A percentile compares a stretch with the other conserved stretches of the same genome.
Evolutionary conservation across 2,797 vertebrate species (phyloP).

Genomic region (Takifugu ocellatus): DNA sequence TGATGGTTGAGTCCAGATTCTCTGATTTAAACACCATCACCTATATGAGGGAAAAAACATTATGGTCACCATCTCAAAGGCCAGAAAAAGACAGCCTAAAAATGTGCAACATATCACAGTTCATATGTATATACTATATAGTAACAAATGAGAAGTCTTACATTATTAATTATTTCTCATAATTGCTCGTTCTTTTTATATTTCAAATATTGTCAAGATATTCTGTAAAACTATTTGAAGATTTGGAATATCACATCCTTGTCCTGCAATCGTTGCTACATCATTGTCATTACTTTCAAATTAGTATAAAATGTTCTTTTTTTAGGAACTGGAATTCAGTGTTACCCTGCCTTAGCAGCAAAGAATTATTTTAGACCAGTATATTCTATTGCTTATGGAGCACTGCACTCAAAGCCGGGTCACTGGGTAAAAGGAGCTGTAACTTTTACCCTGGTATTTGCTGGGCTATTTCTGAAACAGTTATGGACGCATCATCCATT

Average conservation of each 20-base stretch:
- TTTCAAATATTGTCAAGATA: slow-evolving; percentile 1
- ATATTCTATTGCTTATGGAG: slow-evolving; percentile 10
- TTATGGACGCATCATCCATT: slow-evolving; percentile 1
- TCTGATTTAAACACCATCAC: slow-evolving; percentile 51
- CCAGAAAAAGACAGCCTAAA: background rate
- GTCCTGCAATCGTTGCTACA: background rate
- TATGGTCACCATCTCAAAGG: background rate
- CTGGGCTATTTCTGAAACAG: slow-evolving; percentile 13
- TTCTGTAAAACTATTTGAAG: background rate
- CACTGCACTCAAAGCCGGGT: slow-evolving; percentile 9
- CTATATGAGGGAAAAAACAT: slow-evolving; percentile 31
- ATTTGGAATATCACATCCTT: background rate
- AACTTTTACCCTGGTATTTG: slow-evolving; percentile 6
- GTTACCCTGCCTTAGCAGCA: background rate
- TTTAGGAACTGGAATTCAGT: slow-evolving; percentile 1
- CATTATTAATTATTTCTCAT: background rate
- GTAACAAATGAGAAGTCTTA: background rate
- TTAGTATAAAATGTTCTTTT: too few relatives aligned
- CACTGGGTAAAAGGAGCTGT: slow-evolving; percentile 20
- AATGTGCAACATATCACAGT: background rate
- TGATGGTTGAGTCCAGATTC: slow-evolving; percentile 28
- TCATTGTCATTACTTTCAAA: background rate
- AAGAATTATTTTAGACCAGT: background rate
- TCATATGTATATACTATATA: background rate
- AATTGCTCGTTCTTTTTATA: background rate